Base-by-base conservation (phyloP, 2,797 vertebrate genomes). In the Rachycentron canadum region DNA sequence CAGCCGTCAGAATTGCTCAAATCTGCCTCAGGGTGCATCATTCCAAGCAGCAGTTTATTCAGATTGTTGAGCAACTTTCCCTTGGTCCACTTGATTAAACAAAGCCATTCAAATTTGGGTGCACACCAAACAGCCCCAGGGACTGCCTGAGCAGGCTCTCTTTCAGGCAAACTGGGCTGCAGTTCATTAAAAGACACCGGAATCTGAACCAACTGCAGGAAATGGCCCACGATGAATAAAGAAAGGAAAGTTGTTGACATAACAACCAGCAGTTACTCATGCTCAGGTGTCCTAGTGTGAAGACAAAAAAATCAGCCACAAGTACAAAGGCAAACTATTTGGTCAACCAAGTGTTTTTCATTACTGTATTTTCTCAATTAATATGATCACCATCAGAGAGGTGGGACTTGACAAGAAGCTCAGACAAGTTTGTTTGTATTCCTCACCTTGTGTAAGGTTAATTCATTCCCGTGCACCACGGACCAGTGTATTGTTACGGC, bases 1-100 rank as follows among this genome's bases (percentile, higher is more conserved):
- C 71, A 74, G 74, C 66, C 87, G 81, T 81, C 60, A 34, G 45
- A 70, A 3, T 73, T 6, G 65, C 56, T 81, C 49, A 55, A 76
- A 55, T 73, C 68, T 66, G 65, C 71, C 77, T 71, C 4, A 12
- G 74, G 82, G 69, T 45, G 69, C 66, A 60, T 75, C 21, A 25
- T 85, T 67, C 28, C 26, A n/a, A 45, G 32, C 14, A 56, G 32
- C 14, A 56, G 49, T 78, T 73, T 64, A 57, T 56, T 41, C 65
- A 65, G n/a, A 52, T 60, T 30, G 55, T n/a, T 55, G 64, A 65
- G n/a, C 2, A 36, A 21, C 55, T 76, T 80, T 73, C 0, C 8
- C 76, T 76, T 58, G 36, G 67, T 76, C 69, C 45, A 74, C 53
- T 71, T 63, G 25, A 73, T 82, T 69, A 53, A 69, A 82, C 70